phyloP scores from a whole-genome alignment of 37 sponge, comb jelly and placozoan species.

The Hormiphora californensis region DNA sequence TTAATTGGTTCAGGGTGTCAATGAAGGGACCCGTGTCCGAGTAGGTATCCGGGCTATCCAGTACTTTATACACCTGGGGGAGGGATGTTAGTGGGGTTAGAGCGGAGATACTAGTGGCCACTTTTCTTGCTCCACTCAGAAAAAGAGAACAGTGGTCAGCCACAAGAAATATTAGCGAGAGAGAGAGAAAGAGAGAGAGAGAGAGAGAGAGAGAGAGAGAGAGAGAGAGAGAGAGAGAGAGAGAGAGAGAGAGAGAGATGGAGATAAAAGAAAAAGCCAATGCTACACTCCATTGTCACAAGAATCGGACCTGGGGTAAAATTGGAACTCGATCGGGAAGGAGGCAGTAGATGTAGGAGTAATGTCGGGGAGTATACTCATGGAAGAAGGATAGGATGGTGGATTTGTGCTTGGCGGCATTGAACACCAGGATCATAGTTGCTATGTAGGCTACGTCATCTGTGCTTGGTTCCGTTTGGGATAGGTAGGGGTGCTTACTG shows the following conservation, averaged over 20 bases:
- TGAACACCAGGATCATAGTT: conserved; percentile 39
- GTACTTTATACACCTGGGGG: conserved; percentile 18
- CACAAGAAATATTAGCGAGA: too few relatives aligned
- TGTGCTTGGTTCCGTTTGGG: conserved; percentile 42
- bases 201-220: too few relatives aligned
- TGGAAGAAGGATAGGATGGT: conserved; percentile 40
- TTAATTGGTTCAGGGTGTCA: background rate
- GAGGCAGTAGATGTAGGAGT: conserved; percentile 37
- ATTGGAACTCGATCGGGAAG: conserved; percentile 1
- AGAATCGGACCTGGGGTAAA: conserved; percentile 47
- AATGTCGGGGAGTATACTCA: conserved; percentile 7
- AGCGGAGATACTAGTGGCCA: too few relatives aligned
- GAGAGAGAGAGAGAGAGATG: too few relatives aligned
- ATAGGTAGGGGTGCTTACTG: conserved; percentile 47
- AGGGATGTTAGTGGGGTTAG: too few relatives aligned
- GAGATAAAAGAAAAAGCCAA: too few relatives aligned
- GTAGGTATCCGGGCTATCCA: background rate
- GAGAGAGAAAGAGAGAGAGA: too few relatives aligned
- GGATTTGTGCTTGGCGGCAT: conserved; percentile 31
- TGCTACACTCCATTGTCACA: too few relatives aligned
- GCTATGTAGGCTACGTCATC: conserved; percentile 34
- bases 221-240: too few relatives aligned
- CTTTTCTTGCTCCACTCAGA: too few relatives aligned
- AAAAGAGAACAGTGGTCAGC: too few relatives aligned
- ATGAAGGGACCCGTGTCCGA: background rate